These are phyloP conservation scores for Congeria kusceri DNA, from an alignment of 2,888 invertebrate species.

Conservation along the genomic window DNA sequence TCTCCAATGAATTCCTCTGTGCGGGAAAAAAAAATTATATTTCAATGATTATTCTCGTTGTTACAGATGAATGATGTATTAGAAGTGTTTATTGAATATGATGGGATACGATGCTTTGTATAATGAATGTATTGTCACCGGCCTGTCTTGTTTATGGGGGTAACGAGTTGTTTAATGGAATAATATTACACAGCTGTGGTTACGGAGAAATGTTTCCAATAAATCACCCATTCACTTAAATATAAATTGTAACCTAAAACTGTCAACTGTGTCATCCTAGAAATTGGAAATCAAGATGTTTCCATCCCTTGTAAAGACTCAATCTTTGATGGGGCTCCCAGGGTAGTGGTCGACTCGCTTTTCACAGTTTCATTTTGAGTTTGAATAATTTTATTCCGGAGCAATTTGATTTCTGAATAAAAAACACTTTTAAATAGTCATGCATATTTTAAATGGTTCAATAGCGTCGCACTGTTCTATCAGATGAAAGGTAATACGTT, in stretches of 20 bases:
- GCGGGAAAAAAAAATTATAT: slow-evolving; percentile 39
- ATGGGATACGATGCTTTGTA: slow-evolving; percentile 49
- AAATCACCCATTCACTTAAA: slow-evolving; percentile 20
- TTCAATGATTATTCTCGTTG: slow-evolving; percentile 40
- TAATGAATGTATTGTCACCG: slow-evolving; percentile 53
- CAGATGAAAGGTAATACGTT: too few species aligned
- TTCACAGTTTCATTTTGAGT: too few species aligned
- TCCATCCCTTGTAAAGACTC: too few species aligned
- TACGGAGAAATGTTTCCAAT: slow-evolving; percentile 17
- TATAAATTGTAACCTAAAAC: slow-evolving; percentile 23
- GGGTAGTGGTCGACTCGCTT: too few species aligned
- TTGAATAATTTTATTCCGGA: too few species aligned
- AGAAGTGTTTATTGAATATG: slow-evolving; percentile 48
- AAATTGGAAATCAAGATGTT: slow-evolving; percentile 7
- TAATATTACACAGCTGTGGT: slow-evolving; percentile 37
- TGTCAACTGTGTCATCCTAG: slow-evolving; percentile 16
- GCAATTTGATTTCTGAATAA: too few species aligned
- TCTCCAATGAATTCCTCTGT: neutral
- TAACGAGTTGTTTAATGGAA: slow-evolving; percentile 28
- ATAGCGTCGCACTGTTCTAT: too few species aligned
- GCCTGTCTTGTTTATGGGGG: slow-evolving; percentile 47
- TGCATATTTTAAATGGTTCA: too few species aligned
- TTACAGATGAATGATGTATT: slow-evolving; percentile 30
- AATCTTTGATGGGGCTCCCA: too few species aligned
- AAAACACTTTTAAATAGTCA: too few species aligned